These are phyloP conservation scores for Atherinosoma microstoma DNA, from an alignment of 2,797 vertebrate genomes.

Conservation along the genomic window DNA sequence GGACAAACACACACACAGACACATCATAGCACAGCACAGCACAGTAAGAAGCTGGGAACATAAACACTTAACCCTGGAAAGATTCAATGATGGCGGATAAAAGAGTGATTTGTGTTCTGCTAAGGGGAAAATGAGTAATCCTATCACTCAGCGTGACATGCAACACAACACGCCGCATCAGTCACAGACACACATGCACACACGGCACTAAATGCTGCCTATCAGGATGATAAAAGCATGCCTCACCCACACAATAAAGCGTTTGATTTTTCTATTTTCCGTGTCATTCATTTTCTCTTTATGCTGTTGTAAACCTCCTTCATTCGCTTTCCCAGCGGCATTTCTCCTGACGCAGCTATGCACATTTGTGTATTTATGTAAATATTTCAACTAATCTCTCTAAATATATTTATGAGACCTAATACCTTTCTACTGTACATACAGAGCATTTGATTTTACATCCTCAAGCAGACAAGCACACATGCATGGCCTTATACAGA, in stretches of 20 bases:
- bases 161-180: constrained; percentile 80
- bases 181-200: constrained; percentile 72
- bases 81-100: constrained; percentile 83
- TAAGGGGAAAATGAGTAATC: constrained; percentile 84
- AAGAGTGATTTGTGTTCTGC: constrained; percentile 83
- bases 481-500: constrained; percentile 28
- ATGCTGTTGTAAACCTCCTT: constrained; percentile 59
- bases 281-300: constrained; percentile 77
- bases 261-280: constrained; percentile 82
- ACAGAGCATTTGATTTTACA: constrained; percentile 60
- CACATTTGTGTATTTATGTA: constrained; percentile 77
- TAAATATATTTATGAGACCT: constrained; percentile 80
- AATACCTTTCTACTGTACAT: constrained; percentile 75
- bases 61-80: constrained; percentile 84
- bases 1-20: constrained; percentile 17
- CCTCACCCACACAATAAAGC: constrained; percentile 76
- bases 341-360: constrained; percentile 67
- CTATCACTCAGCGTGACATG: constrained; percentile 82
- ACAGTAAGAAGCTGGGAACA: constrained; percentile 61
- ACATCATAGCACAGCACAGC: neutral
- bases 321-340: constrained; percentile 46
- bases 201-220: constrained; percentile 77
- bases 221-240: constrained; percentile 79
- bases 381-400: constrained; percentile 75
- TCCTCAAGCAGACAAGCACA: constrained; percentile 47